Evolutionary conservation across 2,888 invertebrate species (phyloP).

Genomic region (Oeneis ivallda): DNA sequence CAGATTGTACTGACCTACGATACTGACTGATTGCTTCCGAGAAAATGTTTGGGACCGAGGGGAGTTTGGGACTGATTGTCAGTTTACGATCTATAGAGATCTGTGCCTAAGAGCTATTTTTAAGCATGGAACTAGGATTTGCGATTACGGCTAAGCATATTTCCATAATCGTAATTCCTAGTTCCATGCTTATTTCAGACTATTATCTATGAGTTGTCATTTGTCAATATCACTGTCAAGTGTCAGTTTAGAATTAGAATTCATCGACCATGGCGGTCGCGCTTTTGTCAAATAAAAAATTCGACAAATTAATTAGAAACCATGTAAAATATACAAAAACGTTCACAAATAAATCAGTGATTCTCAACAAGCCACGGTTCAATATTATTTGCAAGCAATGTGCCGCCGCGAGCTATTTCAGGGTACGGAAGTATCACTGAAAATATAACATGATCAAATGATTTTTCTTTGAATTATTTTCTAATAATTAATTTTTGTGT

Average conservation of each 20-base stretch:
- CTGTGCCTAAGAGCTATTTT: too few species aligned
- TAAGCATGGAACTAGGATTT: too few species aligned
- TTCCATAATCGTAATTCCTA: too few species aligned
- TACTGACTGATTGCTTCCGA: too few species aligned
- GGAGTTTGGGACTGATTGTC: too few species aligned
- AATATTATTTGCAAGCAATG: constrained; percentile 63
- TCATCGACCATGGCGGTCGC: constrained; percentile 72
- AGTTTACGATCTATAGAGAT: too few species aligned
- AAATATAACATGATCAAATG: background rate
- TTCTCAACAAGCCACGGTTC: constrained; percentile 61
- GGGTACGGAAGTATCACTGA: constrained; percentile 50
- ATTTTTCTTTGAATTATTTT: constrained; percentile 6
- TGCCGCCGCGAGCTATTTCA: constrained; percentile 60
- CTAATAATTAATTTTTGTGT: constrained; percentile 7
- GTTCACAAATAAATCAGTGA: constrained; percentile 49
- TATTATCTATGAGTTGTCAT: too few species aligned
- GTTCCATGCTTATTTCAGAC: too few species aligned
- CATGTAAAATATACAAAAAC: constrained; percentile 60
- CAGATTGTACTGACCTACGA: too few species aligned
- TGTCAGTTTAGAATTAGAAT: constrained; percentile 32
- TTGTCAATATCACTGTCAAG: too few species aligned
- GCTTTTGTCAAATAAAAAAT: constrained; percentile 66
- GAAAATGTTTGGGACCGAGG: too few species aligned
- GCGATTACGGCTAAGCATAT: too few species aligned
- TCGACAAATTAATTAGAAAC: constrained; percentile 65